Base-by-base conservation (phyloP, 2,113 vertebrate species). In the Amia ocellicauda region DNA sequence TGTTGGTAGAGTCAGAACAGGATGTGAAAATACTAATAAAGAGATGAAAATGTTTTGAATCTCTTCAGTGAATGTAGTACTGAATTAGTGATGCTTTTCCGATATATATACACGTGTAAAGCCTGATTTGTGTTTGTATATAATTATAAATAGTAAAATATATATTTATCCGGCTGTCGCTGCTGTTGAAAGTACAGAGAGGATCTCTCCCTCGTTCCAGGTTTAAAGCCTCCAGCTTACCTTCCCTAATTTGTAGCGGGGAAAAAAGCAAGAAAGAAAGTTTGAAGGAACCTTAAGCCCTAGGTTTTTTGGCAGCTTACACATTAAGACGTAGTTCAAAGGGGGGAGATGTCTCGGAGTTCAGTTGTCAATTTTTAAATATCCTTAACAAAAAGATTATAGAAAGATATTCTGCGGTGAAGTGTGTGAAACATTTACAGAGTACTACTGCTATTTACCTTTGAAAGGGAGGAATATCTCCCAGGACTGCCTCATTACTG, bases 391-490 rank as follows among this genome's bases (percentile, higher is more conserved):
- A 26, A 53, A 26, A 26, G 53, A 56, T 16, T 29, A n/a, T 24
- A 29, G 53, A 29, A 26, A 29, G 5, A 7, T 28, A 17, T 56
- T 26, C 53, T 56, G 53, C 27, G 13, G 29, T 56, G 17, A 28
- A 16, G 53, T 29, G 24, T 29, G 23, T 56, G 53, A 56, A 56
- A 29, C 11, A 7, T 26, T 56, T 56, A 56, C 26, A 56, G 27
- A 31, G 26, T 56, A 28, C 53, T 56, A 56, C 29, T 56, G 53
- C 52, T 63, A 29, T 63, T 53, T 55, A 29, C 22, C 24, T 63
- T 42, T 63, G 49, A 54, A 63, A 54, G 26, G 42, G 62, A 63
- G 62, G 50, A 63, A 63, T 54, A 42, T 31, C 62, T 63, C 9
- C 36, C 36, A 36, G 29, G 16, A 55, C 24, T 17, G 36, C 50